These are phyloP conservation scores for Dichetophora obliterata DNA, from an alignment of 2,888 invertebrate species.

Conservation along the genomic window DNA sequence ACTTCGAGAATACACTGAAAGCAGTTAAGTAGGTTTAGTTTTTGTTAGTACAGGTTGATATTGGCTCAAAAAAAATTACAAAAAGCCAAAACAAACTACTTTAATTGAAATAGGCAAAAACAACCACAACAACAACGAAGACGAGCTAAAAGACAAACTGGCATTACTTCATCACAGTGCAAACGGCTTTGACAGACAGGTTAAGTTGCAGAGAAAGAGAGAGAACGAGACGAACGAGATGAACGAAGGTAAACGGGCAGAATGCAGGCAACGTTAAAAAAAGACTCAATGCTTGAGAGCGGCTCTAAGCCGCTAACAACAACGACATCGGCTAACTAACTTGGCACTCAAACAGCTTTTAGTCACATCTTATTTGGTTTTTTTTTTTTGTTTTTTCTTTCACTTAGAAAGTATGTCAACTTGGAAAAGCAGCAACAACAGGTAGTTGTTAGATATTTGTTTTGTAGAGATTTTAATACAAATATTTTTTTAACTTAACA, in stretches of 20 bases:
- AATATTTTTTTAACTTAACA: too few relatives aligned
- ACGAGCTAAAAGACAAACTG: not conserved
- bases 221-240: not conserved
- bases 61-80: not conserved
- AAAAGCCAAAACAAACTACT: conserved; percentile 7
- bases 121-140: conserved; percentile 29
- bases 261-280: not conserved
- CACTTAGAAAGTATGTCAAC: conserved; percentile 62
- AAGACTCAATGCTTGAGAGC: not conserved
- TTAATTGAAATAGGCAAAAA: conserved; percentile 6
- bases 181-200: not conserved
- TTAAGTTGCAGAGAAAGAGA: not conserved
- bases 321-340: conserved; percentile 1
- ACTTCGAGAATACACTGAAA: not conserved
- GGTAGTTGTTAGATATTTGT: not conserved
- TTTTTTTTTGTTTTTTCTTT: conserved; percentile 46
- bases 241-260: not conserved
- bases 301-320: not conserved
- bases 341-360: conserved; percentile 17
- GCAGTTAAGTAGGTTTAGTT: conserved; percentile 1
- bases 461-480: too few relatives aligned
- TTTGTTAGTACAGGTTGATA: not conserved
- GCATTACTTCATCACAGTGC: not conserved
- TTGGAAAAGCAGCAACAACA: conserved; percentile 49
- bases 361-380: not conserved